These are phyloP conservation scores for Sinocyclocheilus anophthalmus DNA, from an alignment of 2,113 vertebrate genomes.

Conservation along the genomic window DNA sequence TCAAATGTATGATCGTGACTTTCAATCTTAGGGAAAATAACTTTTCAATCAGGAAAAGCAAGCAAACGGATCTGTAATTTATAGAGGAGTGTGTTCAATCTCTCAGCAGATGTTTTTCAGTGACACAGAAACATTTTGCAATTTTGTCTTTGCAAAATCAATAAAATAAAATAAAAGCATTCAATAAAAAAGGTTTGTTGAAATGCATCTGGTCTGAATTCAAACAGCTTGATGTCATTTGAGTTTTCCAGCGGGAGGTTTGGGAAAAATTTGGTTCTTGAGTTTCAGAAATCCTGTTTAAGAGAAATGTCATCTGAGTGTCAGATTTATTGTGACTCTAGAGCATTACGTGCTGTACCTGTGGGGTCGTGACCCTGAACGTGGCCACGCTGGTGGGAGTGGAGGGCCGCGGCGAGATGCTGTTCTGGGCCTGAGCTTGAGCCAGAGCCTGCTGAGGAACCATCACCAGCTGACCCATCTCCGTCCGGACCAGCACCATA, in stretches of 20 bases:
- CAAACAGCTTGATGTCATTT: not conserved
- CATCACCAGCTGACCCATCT: conserved; percentile 85
- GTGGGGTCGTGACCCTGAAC: conserved; percentile 81
- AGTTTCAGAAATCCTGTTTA: no score
- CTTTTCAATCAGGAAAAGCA: not conserved
- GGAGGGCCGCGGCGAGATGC: conserved; percentile 77
- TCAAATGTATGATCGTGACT: not conserved
- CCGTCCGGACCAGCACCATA: conserved; percentile 86
- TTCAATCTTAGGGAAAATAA: not conserved
- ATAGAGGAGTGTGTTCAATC: not conserved
- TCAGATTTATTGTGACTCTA: not conserved
- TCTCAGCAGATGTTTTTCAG: not conserved
- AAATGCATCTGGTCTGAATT: not conserved
- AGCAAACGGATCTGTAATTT: not conserved
- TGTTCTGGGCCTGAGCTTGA: conserved; percentile 81
- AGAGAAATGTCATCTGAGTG: not conserved
- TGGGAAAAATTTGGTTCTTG: no score
- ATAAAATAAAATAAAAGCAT: no score
- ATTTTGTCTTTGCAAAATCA: not conserved
- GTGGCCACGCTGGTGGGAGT: conserved; percentile 78
- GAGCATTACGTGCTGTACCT: conserved; percentile 67
- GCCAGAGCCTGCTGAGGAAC: conserved; percentile 86
- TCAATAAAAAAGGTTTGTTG: not conserved
- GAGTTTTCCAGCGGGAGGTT: not conserved
- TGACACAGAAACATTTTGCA: not conserved